A percentile compares a stretch with the other conserved stretches of the same genome.
Conservation (phyloP, 2,888 invertebrate genomes). For the Phyllotreta cruciferae region DNA sequence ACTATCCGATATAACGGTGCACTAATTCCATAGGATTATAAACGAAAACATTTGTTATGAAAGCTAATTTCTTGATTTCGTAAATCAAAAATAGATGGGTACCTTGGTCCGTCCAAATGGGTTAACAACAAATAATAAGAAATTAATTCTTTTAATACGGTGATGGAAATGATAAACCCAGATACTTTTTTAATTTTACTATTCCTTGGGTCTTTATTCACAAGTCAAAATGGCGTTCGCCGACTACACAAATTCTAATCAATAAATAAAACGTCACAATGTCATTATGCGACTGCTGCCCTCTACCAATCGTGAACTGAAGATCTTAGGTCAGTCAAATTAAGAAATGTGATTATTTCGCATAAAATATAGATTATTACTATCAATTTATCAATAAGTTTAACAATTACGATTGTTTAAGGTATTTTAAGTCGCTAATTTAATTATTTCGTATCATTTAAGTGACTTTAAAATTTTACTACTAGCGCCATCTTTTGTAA, state of each 20-base stretch:
- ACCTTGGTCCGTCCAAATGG: constrained; percentile 85
- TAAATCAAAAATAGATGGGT: constrained; percentile 56
- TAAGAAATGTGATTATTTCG: no score
- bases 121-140: constrained; percentile 62
- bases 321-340: background rate
- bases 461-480: no score
- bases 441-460: no score
- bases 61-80: constrained; percentile 43
- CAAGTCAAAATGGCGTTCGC: constrained; percentile 63
- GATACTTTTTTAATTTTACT: constrained; percentile 47
- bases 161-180: constrained; percentile 60
- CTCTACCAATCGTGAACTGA: constrained; percentile 48
- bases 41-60: constrained; percentile 57
- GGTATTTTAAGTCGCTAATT: no score
- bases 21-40: constrained; percentile 44
- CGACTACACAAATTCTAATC: constrained; percentile 59
- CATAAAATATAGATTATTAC: no score
- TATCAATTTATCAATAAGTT: no score
- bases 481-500: no score
- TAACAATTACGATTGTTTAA: no score
- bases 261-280: constrained; percentile 59
- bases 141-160: constrained; percentile 56
- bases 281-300: constrained; percentile 38
- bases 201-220: constrained; percentile 52
- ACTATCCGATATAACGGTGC: constrained; percentile 51